These are phyloP conservation scores for Beroe forskalii DNA, from an alignment of 37 sponge, comb jelly and placozoan species.

Conservation along the genomic window DNA sequence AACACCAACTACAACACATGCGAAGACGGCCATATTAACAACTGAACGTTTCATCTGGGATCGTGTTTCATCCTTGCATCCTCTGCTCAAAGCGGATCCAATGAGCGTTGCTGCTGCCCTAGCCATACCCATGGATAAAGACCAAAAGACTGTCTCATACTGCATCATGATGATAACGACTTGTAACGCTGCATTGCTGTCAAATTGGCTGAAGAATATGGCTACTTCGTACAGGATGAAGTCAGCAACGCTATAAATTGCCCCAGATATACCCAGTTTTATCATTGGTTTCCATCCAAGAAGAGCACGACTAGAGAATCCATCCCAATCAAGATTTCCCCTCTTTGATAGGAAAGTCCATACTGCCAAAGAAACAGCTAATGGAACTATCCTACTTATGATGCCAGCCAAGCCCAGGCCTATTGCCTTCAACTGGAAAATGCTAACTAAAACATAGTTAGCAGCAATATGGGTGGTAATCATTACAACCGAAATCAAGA, in stretches of 20 bases:
- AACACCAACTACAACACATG: not conserved
- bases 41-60: not conserved
- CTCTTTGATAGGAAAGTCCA: not conserved
- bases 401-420: not conserved
- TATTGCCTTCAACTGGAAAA: not conserved
- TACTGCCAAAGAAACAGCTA: not conserved
- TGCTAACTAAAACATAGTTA: not conserved
- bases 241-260: not conserved
- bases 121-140: not conserved
- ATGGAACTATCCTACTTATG: not conserved
- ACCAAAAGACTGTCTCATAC: too few species aligned
- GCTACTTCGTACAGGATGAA: not conserved
- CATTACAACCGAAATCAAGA: not conserved
- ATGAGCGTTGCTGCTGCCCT: not conserved
- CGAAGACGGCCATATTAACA: not conserved
- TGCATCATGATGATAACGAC: conserved; percentile 5
- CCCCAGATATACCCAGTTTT: not conserved
- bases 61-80: not conserved
- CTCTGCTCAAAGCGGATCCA: not conserved
- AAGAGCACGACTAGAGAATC: not conserved
- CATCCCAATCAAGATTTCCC: not conserved
- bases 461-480: not conserved
- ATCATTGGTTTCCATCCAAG: conserved; percentile 5
- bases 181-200: not conserved
- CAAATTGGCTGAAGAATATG: not conserved